Conservation (phyloP, 2,113 vertebrate species). For the Phylloscopus trochilus region DNA sequence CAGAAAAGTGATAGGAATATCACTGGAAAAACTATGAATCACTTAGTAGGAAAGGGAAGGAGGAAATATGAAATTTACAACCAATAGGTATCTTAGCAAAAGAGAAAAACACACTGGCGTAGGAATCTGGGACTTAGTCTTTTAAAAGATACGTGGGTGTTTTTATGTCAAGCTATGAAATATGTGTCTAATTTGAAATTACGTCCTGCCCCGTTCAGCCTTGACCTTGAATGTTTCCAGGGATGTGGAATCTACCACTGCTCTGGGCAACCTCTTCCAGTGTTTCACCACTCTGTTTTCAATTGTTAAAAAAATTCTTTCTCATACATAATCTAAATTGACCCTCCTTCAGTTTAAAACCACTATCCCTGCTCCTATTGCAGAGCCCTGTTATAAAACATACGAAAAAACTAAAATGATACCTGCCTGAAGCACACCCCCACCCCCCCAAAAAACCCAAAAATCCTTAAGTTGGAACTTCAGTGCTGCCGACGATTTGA, state of each 20-base stretch:
- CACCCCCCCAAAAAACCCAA: background rate
- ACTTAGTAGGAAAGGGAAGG: background rate
- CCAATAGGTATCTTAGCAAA: background rate
- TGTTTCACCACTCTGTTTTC: background rate
- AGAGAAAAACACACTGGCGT: background rate
- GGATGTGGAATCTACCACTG: background rate
- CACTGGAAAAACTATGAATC: background rate
- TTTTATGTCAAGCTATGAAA: background rate
- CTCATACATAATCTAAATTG: background rate
- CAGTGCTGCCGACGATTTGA: background rate
- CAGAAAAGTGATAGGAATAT: background rate
- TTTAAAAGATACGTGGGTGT: background rate
- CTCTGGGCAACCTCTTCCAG: background rate
- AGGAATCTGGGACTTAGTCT: background rate
- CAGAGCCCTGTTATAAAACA: background rate
- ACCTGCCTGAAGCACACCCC: background rate
- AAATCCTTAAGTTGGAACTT: background rate
- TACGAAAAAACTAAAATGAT: background rate
- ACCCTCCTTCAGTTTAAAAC: background rate
- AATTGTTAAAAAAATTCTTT: background rate
- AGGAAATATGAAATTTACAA: background rate
- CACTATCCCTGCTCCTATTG: background rate
- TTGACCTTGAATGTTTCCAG: background rate
- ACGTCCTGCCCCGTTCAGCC: rapidly evolving
- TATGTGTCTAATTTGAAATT: background rate